phyloP scores from a whole-genome alignment of 2,888 invertebrate genomes.

The Drosophila percnosoma region DNA sequence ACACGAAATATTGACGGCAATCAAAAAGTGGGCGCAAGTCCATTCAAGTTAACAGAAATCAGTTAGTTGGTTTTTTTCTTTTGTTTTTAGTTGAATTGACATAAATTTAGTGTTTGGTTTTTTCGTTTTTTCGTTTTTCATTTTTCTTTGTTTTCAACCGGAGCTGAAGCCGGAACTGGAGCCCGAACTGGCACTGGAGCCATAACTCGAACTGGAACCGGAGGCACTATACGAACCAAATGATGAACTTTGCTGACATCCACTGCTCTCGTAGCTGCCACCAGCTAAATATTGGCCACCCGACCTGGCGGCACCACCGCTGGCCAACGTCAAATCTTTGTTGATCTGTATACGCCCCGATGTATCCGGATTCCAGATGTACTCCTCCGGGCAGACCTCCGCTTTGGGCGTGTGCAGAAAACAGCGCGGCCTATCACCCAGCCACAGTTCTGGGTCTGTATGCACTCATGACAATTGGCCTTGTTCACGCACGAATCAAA shows the following conservation, averaged over 20 bases:
- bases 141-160: neutral
- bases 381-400: conserved; percentile 88
- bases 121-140: neutral
- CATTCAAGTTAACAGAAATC: conserved; percentile 38
- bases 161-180: conserved; percentile 41
- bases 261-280: conserved; percentile 77
- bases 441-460: conserved; percentile 94
- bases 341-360: conserved; percentile 85
- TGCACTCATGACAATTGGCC: conserved; percentile 94
- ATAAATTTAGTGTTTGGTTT: conserved; percentile 38
- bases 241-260: conserved; percentile 53
- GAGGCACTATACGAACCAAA: conserved; percentile 81
- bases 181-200: conserved; percentile 73
- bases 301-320: conserved; percentile 58
- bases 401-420: conserved; percentile 86
- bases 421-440: conserved; percentile 89
- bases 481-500: conserved; percentile 87
- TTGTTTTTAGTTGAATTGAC: conserved; percentile 21
- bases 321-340: conserved; percentile 86
- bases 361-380: conserved; percentile 89
- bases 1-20: conserved; percentile 50
- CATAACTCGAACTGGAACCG: conserved; percentile 52
- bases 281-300: conserved; percentile 80
- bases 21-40: too few relatives aligned
- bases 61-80: conserved; percentile 10